Conservation (phyloP, 2,113 vertebrate species). For the Hippocampus abdominalis region DNA sequence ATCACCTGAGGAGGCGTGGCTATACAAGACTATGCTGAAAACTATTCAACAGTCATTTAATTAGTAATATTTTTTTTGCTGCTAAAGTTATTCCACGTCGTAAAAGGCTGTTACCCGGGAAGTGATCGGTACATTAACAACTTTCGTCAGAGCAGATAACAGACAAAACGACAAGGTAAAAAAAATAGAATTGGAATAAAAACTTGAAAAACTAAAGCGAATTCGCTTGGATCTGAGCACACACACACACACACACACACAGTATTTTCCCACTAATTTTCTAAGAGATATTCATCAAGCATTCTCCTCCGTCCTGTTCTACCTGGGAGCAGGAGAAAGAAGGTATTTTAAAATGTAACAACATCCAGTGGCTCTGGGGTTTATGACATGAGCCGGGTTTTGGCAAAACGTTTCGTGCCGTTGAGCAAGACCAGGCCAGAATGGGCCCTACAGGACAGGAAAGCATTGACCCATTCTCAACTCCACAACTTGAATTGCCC, state of each 20-base stretch:
- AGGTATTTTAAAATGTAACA: constrained; percentile 38
- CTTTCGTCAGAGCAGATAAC: constrained; percentile 33
- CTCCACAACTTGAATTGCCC: constrained; percentile 4
- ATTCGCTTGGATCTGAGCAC: constrained; percentile 28
- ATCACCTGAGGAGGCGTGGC: constrained; percentile 17
- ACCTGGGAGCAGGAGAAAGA: constrained; percentile 83
- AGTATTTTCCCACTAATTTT: constrained; percentile 37
- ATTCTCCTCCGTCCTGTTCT: constrained; percentile 79
- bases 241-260: constrained; percentile 5
- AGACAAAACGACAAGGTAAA: constrained; percentile 26
- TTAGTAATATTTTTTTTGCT: constrained; percentile 13
- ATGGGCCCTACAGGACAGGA: constrained; percentile 4
- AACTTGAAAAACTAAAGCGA: constrained; percentile 29
- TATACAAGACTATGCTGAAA: constrained; percentile 23
- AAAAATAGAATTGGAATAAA: neutral
- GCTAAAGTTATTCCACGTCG: constrained; percentile 19
- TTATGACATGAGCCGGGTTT: constrained; percentile 23
- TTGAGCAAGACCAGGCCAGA: constrained; percentile 49
- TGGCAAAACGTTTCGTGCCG: constrained; percentile 34
- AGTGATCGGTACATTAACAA: constrained; percentile 37
- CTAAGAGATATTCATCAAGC: constrained; percentile 69
- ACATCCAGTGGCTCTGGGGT: constrained; percentile 56
- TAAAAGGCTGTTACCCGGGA: constrained; percentile 38
- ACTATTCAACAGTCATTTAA: constrained; percentile 22
- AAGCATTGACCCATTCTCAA: constrained; percentile 2